Evolutionary conservation across 2,113 vertebrate species (phyloP).

Genomic region (Thalassoma bifasciatum): DNA sequence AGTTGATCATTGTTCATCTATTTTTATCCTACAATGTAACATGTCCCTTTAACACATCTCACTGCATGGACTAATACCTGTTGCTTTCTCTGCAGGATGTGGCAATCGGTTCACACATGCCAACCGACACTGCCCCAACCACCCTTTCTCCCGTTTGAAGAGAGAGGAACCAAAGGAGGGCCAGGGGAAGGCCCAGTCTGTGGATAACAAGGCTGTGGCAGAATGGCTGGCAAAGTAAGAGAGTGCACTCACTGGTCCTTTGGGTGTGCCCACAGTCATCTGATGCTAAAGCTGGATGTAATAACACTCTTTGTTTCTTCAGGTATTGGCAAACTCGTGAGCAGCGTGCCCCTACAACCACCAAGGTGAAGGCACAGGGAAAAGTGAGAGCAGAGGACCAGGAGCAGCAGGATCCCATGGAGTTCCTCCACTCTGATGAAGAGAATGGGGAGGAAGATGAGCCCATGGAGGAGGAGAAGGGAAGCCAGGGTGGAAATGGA

Average conservation of each 20-base stretch:
- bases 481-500: constrained; percentile 44
- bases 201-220: constrained; percentile 95
- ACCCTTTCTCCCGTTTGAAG: constrained; percentile 94
- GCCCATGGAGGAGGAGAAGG: constrained; percentile 77
- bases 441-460: constrained; percentile 90
- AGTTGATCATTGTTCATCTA: no score
- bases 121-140: constrained; percentile 96
- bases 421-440: constrained; percentile 92
- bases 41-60: neutral
- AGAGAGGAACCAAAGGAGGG: constrained; percentile 90
- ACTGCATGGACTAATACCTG: constrained; percentile 1
- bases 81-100: constrained; percentile 84
- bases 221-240: constrained; percentile 96
- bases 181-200: constrained; percentile 86
- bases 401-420: constrained; percentile 97
- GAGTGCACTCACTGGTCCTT: neutral
- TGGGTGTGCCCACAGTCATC: neutral
- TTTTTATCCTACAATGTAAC: no score
- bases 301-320: neutral
- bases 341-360: constrained; percentile 86
- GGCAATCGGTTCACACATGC: constrained; percentile 97
- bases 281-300: neutral
- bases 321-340: constrained; percentile 97
- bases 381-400: constrained; percentile 88
- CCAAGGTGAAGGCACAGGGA: constrained; percentile 86